Evolutionary conservation across 1,140 invertebrate species (phyloP), one percentile per base, ranked within the genome.

Genomic region (Acromyrmex charruanus): DNA sequence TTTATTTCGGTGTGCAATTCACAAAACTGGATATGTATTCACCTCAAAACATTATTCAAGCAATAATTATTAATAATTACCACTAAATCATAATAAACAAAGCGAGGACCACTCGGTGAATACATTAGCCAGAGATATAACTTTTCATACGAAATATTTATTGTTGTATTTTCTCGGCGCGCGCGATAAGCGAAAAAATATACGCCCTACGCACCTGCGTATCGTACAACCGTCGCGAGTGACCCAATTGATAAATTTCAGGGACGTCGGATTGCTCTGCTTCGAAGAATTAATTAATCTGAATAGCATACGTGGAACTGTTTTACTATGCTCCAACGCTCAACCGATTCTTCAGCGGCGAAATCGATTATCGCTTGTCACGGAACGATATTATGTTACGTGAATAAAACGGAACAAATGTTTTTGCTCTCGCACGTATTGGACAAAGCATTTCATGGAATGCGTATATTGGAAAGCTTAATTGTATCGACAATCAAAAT

Each of bases 181-280:
- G 66, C 69, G 66, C 69, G 69, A 84, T 61, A 84, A 84, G 55
- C 80, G 55, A 61, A 49, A 74, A 77, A 82, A 74, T 21, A 53
- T 31, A 74, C 14, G 68, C 69, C 69, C n/a, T 84, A 74, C 68
- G 68, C 80, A 84, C 55, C 69, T 84, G 80, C 68, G 25, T 82
- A 31, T 72, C 39, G 18, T 21, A 31, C 39, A 31, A 74, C 35
- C 53, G 21, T 14, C n/a, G 55, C n/a, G 39, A 87, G 85, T 79
- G 86, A 84, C 85, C 85, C 35, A 87, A 89, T 89, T 90, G 89
- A 90, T 89, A 90, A 90, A 90, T 77, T n/a, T 69, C 89, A 89
- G 89, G 88, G 77, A 86, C 80, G n/a, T 49, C 21, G 35, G 21
- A 58, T 68, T 49, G 85, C 44, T 79, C 58, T 63, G 81, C 72